Percentiles rank a stretch among this genome's conserved stretches.
Conservation (phyloP, 1,140 invertebrate genomes). For the Holotrichia oblita region DNA sequence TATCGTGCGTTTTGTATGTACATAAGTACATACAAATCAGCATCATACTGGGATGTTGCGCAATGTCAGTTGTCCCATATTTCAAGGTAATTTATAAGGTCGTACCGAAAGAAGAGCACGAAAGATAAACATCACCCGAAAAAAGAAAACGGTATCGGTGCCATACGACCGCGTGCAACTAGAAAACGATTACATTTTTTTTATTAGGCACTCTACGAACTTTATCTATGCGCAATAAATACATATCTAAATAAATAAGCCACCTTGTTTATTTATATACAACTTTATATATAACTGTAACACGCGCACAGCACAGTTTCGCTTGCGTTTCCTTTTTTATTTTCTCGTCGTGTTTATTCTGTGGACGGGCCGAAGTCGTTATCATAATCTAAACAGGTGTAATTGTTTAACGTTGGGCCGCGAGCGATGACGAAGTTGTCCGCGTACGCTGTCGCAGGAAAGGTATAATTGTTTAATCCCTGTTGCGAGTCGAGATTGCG, state of each 20-base stretch:
- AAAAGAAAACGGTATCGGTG: no score
- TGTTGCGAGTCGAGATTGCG: no score
- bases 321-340: background rate
- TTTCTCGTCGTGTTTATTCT: background rate
- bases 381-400: slow-evolving; percentile 10
- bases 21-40: background rate
- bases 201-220: background rate
- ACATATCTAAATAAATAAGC: background rate
- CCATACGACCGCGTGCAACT: background rate
- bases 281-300: background rate
- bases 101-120: background rate
- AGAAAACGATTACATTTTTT: background rate
- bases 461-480: no score
- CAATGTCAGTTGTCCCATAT: background rate
- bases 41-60: background rate
- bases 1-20: no score
- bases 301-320: background rate
- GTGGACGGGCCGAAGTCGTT: background rate
- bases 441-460: no score
- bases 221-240: background rate
- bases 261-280: background rate
- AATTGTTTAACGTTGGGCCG: background rate
- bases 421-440: no score
- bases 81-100: slow-evolving; percentile 34
- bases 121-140: background rate